These are phyloP conservation scores for Adelphocoris suturalis DNA, from an alignment of 2,888 invertebrate species.

Conservation along the genomic window DNA sequence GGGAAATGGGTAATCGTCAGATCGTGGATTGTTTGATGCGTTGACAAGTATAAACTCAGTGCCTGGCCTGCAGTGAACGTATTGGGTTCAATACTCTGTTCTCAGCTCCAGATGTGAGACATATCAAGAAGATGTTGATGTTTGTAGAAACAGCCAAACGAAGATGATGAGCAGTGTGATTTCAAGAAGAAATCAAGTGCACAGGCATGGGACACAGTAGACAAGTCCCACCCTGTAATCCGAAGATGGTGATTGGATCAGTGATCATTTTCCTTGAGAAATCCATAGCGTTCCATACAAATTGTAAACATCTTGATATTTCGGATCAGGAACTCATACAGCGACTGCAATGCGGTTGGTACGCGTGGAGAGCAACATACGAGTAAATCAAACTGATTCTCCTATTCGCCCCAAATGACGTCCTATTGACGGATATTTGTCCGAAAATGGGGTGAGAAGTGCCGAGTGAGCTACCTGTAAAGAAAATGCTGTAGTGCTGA, in stretches of 20 bases:
- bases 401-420: constrained; percentile 61
- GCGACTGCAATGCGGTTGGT: constrained; percentile 53
- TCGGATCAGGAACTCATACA: constrained; percentile 5
- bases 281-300: constrained; percentile 23
- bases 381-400: constrained; percentile 52
- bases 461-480: constrained; percentile 75
- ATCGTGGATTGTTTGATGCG: neutral
- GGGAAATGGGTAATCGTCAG: neutral
- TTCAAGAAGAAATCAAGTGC: neutral
- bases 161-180: neutral
- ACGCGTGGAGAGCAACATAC: constrained; percentile 54
- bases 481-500: constrained; percentile 76
- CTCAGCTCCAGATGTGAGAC: neutral
- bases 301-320: neutral
- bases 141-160: neutral
- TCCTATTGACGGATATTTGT: constrained; percentile 62
- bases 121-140: neutral
- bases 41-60: neutral
- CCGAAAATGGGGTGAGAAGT: constrained; percentile 55
- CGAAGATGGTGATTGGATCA: neutral
- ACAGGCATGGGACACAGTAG: neutral
- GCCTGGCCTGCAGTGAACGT: neutral
- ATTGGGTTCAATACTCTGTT: neutral
- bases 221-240: neutral
- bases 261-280: neutral